Conservation (phyloP, 2,888 invertebrate species). For the Bursaphelenchus okinawaensis region DNA sequence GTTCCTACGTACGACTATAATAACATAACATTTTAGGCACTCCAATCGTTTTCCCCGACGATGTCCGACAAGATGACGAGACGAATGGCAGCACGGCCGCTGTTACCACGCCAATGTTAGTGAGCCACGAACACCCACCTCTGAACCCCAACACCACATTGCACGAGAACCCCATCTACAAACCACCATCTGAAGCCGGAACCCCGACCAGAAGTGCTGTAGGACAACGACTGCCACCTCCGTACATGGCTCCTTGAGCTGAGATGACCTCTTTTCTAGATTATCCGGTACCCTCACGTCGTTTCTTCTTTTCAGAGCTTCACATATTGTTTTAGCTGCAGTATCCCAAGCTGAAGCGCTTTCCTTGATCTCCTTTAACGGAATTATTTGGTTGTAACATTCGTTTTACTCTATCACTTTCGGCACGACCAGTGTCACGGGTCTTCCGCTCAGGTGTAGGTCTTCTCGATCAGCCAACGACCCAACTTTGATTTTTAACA, state of each 20-base stretch:
- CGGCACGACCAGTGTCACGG: neutral
- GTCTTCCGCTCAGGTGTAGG: neutral
- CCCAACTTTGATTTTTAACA: neutral
- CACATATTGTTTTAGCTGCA: neutral
- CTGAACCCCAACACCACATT: constrained; percentile 66
- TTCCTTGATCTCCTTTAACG: neutral
- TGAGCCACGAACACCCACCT: constrained; percentile 90
- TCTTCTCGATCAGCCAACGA: neutral
- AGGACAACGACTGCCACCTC: constrained; percentile 78
- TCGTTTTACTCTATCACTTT: neutral
- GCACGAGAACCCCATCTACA: constrained; percentile 70
- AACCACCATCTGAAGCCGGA: constrained; percentile 74
- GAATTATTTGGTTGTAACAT: neutral
- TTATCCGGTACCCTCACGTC: neutral
- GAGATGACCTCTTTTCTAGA: neutral
- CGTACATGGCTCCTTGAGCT: constrained; percentile 89
- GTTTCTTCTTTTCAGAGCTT: neutral
- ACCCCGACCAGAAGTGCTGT: constrained; percentile 20
- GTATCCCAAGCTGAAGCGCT: neutral
- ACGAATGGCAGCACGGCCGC: constrained; percentile 30
- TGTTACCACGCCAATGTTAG: constrained; percentile 81
- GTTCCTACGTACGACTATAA: neutral
- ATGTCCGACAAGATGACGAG: constrained; percentile 72
- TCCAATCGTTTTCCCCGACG: constrained; percentile 88
- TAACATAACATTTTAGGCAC: constrained; percentile 61